Percentiles rank a stretch among this genome's conserved stretches.
These are phyloP conservation scores for Xestia ashworthii DNA, from an alignment of 2,888 invertebrate species.

Conservation along the genomic window DNA sequence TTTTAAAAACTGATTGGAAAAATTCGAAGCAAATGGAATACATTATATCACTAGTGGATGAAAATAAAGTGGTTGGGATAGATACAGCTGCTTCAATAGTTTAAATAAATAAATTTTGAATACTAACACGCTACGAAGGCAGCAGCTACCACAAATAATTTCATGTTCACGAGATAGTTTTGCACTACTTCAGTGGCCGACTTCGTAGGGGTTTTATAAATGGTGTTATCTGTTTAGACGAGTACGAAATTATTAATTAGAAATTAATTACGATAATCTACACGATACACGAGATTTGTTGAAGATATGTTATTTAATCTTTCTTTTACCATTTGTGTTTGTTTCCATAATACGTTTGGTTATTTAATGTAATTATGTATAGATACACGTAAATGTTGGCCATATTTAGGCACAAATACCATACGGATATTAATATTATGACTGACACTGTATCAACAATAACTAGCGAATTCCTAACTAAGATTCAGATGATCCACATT, in stretches of 20 bases:
- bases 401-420: neutral
- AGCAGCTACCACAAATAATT: conserved; percentile 70
- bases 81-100: neutral
- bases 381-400: neutral
- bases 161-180: conserved; percentile 66
- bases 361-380: neutral
- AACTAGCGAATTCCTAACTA: neutral
- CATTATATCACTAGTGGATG: neutral
- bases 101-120: neutral
- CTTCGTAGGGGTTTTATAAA: conserved; percentile 35
- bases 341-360: neutral
- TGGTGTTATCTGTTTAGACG: conserved; percentile 17
- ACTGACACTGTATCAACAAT: neutral
- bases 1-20: neutral
- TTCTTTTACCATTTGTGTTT: neutral
- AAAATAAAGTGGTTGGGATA: neutral
- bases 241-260: neutral
- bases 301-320: conserved; percentile 19
- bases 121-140: conserved; percentile 74
- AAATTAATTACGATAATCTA: conserved; percentile 15
- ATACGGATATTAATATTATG: neutral
- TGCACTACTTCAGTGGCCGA: neutral
- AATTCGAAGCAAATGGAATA: neutral
- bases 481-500: neutral
- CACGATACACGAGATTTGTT: conserved; percentile 4